Percentiles rank a stretch among this genome's conserved stretches.
Evolutionary conservation across 2,888 invertebrate species (phyloP).

Genomic region (Eupithecia centaureata): DNA sequence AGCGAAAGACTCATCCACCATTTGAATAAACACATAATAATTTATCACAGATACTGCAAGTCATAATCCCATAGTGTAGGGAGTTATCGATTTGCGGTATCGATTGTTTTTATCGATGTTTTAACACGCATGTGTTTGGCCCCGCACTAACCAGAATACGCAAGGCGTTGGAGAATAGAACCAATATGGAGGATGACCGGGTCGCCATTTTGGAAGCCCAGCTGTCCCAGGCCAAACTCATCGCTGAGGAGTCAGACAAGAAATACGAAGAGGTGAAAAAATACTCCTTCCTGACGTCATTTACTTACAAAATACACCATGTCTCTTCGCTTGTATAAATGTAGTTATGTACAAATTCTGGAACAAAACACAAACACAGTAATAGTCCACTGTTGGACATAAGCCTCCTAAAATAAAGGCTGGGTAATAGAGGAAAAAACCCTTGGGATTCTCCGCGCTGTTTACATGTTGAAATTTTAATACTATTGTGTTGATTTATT

Average conservation of each 20-base stretch:
- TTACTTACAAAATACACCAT: constrained; percentile 18
- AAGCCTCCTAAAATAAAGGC: neutral
- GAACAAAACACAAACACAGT: neutral
- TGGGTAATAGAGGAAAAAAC: too few relatives aligned
- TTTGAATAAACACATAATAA: constrained; percentile 42
- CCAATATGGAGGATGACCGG: constrained; percentile 99
- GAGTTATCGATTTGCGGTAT: constrained; percentile 36
- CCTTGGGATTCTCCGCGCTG: too few relatives aligned
- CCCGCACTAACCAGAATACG: constrained; percentile 91
- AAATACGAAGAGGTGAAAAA: constrained; percentile 99
- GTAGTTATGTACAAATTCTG: neutral
- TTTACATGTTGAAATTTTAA: too few relatives aligned
- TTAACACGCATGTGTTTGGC: constrained; percentile 83
- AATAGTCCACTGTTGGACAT: neutral
- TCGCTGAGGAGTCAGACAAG: constrained; percentile 99
- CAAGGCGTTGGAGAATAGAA: constrained; percentile 99
- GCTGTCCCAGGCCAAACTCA: constrained; percentile 99
- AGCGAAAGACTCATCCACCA: constrained; percentile 39
- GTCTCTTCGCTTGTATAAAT: constrained; percentile 11
- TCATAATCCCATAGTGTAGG: constrained; percentile 39
- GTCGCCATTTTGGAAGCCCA: constrained; percentile 98
- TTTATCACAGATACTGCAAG: constrained; percentile 45
- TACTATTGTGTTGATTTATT: too few relatives aligned
- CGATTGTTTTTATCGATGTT: constrained; percentile 68
- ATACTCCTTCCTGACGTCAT: constrained; percentile 52